Evolutionary conservation across 2,888 invertebrate species (phyloP).

Genomic region (Eumacrocentrus americanus): DNA sequence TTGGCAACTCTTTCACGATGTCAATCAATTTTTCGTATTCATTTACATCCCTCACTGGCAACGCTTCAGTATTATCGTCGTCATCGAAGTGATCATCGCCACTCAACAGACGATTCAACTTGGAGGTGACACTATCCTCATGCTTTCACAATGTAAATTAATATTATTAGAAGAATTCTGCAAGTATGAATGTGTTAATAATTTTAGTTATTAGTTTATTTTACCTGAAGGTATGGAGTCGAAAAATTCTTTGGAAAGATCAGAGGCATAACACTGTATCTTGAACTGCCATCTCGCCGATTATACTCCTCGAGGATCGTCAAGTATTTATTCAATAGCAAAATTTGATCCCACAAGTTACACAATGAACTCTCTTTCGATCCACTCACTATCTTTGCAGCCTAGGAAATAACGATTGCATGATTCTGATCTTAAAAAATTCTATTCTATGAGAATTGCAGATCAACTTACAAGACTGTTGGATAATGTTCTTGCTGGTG

Average conservation of each 20-base stretch:
- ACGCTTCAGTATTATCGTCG: neutral
- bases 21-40: slow-evolving; percentile 34
- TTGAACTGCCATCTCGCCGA: slow-evolving; percentile 29
- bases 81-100: slow-evolving; percentile 27
- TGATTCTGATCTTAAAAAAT: neutral
- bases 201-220: neutral
- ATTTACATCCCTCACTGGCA: neutral
- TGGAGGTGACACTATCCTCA: too few species aligned
- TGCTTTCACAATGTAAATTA: too few species aligned
- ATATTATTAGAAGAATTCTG: too few species aligned
- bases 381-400: slow-evolving; percentile 40
- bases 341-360: slow-evolving; percentile 43
- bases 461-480: slow-evolving; percentile 42
- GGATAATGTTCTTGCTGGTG: slow-evolving; percentile 35
- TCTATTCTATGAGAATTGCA: too few species aligned
- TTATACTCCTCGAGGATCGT: slow-evolving; percentile 39
- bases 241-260: slow-evolving; percentile 40
- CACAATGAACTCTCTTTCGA: slow-evolving; percentile 38
- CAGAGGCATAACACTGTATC: slow-evolving; percentile 33
- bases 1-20: slow-evolving; percentile 37
- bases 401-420: slow-evolving; percentile 34
- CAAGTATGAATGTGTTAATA: too few species aligned
- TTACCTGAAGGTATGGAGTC: slow-evolving; percentile 37
- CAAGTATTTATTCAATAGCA: slow-evolving; percentile 42
- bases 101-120: slow-evolving; percentile 41